A percentile compares a stretch with the other conserved stretches of the same genome.
Evolutionary conservation across 2,113 vertebrate species (phyloP).

Genomic region (Atrichornis clamosus): DNA sequence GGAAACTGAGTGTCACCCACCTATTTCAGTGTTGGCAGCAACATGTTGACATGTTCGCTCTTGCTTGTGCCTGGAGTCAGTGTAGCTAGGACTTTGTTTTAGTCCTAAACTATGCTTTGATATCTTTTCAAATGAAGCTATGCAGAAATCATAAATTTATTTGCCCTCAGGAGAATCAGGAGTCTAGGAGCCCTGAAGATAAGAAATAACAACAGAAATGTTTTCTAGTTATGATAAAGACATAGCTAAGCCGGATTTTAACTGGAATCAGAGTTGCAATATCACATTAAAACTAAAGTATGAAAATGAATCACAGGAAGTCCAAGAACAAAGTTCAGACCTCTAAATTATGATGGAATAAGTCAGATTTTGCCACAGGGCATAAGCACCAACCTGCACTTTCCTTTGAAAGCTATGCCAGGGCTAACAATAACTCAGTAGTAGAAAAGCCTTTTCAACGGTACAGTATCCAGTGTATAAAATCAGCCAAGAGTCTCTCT

Average conservation of each 20-base stretch:
- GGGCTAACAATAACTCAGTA: conserved; percentile 10
- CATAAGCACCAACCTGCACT: neutral
- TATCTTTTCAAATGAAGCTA: neutral
- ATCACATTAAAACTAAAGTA: neutral
- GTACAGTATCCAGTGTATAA: neutral
- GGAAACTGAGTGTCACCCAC: neutral
- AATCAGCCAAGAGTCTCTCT: neutral
- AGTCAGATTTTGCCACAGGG: conserved; percentile 2
- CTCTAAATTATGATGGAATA: conserved; percentile 1
- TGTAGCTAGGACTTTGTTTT: neutral
- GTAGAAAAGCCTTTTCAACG: neutral
- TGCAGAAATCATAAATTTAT: neutral
- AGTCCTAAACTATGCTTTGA: neutral
- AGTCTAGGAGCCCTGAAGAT: neutral
- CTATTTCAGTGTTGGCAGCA: neutral
- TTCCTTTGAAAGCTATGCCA: neutral
- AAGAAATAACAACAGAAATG: neutral
- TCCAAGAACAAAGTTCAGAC: neutral
- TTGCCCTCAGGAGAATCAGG: neutral
- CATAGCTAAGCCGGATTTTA: neutral
- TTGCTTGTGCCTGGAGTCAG: neutral
- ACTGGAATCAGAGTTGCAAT: neutral
- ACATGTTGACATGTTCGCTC: neutral
- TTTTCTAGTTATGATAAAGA: neutral
- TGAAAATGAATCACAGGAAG: conserved; percentile 1